Conservation (phyloP, 1,140 invertebrate species). For the Cecropterus lyciades region DNA sequence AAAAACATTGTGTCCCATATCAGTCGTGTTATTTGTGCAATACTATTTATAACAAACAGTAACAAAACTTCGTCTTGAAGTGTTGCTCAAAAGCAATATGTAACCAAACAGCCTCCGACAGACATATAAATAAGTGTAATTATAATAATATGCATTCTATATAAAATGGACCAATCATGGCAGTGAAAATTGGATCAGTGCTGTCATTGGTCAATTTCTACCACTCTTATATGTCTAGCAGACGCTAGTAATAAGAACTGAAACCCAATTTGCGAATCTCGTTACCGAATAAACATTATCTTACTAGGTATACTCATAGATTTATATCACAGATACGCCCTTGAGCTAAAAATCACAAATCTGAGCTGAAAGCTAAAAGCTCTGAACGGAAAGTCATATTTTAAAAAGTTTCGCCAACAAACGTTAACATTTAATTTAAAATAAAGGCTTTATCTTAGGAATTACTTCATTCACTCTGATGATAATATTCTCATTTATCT, state of each 20-base stretch:
- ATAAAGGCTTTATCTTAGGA: too few relatives aligned
- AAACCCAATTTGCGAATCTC: constrained; percentile 72
- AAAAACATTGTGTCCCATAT: constrained; percentile 82
- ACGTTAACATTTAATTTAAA: too few relatives aligned
- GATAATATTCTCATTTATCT: too few relatives aligned
- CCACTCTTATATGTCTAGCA: constrained; percentile 80
- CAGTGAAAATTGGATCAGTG: constrained; percentile 75
- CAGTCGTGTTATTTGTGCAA: constrained; percentile 82
- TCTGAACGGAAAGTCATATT: too few relatives aligned
- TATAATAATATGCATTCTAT: constrained; percentile 68
- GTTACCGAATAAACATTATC: constrained; percentile 34
- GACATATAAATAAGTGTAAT: constrained; percentile 80
- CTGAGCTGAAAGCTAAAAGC: too few relatives aligned
- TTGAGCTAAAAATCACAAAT: neutral
- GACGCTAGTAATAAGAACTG: constrained; percentile 74
- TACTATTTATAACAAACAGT: constrained; percentile 74
- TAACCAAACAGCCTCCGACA: constrained; percentile 78
- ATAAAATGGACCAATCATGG: constrained; percentile 82
- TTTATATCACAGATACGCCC: neutral
- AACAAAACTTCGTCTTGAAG: constrained; percentile 80
- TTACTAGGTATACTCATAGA: neutral
- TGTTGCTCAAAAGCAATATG: constrained; percentile 79
- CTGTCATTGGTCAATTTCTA: constrained; percentile 81
- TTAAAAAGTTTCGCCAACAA: too few relatives aligned
- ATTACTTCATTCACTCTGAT: too few relatives aligned